A percentile compares a stretch with the other conserved stretches of the same genome.
Evolutionary conservation across 2,797 vertebrate genomes (phyloP).

Genomic region (Poecilia wingei): DNA sequence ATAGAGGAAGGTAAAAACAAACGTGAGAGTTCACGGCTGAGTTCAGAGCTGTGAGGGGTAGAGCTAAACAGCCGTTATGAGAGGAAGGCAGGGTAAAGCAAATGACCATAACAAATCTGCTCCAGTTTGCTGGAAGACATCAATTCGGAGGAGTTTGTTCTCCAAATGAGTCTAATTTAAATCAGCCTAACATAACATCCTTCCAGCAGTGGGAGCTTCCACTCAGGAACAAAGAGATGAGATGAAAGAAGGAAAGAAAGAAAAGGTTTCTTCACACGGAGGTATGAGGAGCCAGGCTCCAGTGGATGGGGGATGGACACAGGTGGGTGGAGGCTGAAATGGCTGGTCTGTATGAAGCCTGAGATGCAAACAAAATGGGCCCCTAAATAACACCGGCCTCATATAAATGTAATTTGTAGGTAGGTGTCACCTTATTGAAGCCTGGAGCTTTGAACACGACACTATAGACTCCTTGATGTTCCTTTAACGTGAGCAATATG

Average conservation of each 20-base stretch:
- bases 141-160: constrained; percentile 66
- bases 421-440: constrained; percentile 20
- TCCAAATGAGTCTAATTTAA: constrained; percentile 74
- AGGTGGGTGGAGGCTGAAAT: constrained; percentile 22
- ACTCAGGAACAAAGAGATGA: constrained; percentile 62
- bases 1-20: constrained; percentile 9
- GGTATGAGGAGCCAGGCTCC: constrained; percentile 25
- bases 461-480: constrained; percentile 27
- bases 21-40: constrained; percentile 39
- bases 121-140: constrained; percentile 74
- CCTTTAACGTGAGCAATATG: background rate
- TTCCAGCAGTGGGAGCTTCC: constrained; percentile 43
- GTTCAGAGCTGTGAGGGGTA: constrained; percentile 46
- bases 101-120: constrained; percentile 76
- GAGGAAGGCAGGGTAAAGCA: constrained; percentile 64
- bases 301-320: constrained; percentile 1
- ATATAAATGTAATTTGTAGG: constrained; percentile 24
- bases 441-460: background rate
- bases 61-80: constrained; percentile 67
- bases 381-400: constrained; percentile 15
- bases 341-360: constrained; percentile 10
- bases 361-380: constrained; percentile 2
- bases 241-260: constrained; percentile 45
- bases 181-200: constrained; percentile 67
- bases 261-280: constrained; percentile 42